Base-by-base conservation (phyloP, 1,140 invertebrate genomes). In the Bombus impatiens region DNA sequence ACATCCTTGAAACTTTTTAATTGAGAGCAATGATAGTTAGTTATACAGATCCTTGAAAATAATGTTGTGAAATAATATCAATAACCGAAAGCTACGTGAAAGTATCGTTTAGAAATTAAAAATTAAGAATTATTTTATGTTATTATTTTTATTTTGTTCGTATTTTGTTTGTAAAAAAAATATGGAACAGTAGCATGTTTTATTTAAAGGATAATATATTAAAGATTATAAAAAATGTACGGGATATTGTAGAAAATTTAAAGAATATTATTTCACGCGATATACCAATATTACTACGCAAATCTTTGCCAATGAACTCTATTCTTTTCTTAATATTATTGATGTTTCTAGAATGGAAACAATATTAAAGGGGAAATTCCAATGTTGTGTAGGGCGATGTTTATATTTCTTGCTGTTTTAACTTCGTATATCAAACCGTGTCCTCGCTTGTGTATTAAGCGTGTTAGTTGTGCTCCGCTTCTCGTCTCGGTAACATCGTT, bases 401-500 rank as follows among this genome's bases (percentile, higher is more conserved):
- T 53, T 53, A 53, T 22, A 40, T 71, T 71, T 71, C 37, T 71
- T 25, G 18, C 0, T 22, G 10, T 25, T 40, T 9, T 3, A 8
- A 9, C 15, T 35, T 22, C 47, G 13, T 35, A 68, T 35, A 68
- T 68, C 67, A 35, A 15, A 37, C 1, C 15, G 65, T 68, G 65
- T 74, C 40, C 42, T 32, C n/a, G 71, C 3, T 47, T 32, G 28
- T 47, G n/a, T 25, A 37, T 44, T 74, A 47, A n/a, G 71, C 32
- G 28, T 18, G 44, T 76, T 76, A 76, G 42, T 76, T 47, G 44
- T 35, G n/a, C 9, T 13, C 37, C 18, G 74, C 15, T 35, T 57
- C 47, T 76, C n/a, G n/a, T 53, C 32, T 12, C 32, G 74, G 74
- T 37, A 57, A 57, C 74, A 28, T 76, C 74, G 74, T 76, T 57